Percentiles rank a stretch among this genome's conserved stretches.
phyloP scores from a whole-genome alignment of 2,113 vertebrate genomes.

The Pogonocichla stellata region DNA sequence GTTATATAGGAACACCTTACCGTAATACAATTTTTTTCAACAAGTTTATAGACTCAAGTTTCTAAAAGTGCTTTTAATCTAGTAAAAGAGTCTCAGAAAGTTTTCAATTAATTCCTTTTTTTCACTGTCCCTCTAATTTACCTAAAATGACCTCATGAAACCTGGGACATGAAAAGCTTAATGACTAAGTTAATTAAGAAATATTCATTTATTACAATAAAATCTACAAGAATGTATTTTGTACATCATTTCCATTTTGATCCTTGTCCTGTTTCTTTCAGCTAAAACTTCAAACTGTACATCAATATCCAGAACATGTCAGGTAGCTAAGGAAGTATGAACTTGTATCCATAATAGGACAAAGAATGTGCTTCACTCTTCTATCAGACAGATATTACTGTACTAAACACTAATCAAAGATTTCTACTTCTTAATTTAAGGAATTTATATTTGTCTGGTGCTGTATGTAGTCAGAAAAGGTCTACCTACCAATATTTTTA shows the following conservation, averaged over 20 bases:
- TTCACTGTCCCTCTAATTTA: neutral
- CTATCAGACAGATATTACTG: neutral
- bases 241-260: neutral
- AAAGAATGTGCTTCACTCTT: neutral
- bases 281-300: neutral
- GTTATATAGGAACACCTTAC: neutral
- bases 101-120: neutral
- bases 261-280: neutral
- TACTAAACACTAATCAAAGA: neutral
- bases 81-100: neutral
- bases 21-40: neutral
- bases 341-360: neutral
- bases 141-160: neutral
- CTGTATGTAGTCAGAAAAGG: neutral
- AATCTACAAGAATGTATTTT: neutral
- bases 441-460: neutral
- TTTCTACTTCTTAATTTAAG: neutral
- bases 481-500: neutral
- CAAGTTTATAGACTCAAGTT: neutral
- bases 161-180: neutral
- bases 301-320: fast-evolving
- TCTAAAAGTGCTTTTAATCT: neutral
- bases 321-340: neutral
- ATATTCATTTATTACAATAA: neutral
- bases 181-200: neutral